Percentiles rank a stretch among this genome's conserved stretches.
phyloP scores from a whole-genome alignment of 2,113 vertebrate species.

The Brachirus orientalis region DNA sequence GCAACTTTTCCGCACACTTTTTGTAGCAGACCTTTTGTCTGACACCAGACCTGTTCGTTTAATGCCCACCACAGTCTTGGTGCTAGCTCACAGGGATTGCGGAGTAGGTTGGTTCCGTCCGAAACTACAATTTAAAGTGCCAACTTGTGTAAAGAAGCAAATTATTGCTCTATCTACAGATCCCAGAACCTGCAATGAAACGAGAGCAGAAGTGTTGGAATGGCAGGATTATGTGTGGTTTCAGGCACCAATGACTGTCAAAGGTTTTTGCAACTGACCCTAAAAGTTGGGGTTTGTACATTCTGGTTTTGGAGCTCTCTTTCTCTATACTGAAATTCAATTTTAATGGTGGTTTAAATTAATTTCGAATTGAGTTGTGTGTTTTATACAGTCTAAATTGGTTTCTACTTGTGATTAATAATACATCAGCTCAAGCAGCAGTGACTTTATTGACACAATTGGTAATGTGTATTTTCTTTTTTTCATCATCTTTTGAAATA shows the following conservation, averaged over 20 bases:
- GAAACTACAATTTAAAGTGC: conserved; percentile 91
- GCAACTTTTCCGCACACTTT: conserved; percentile 91
- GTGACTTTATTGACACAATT: background rate
- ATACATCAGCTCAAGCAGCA: conserved; percentile 1
- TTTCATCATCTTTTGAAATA: conserved; percentile 5
- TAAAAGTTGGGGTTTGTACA: background rate
- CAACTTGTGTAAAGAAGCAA: conserved; percentile 85
- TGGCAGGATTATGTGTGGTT: conserved; percentile 94
- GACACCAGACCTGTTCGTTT: conserved; percentile 85
- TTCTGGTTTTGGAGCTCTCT: conserved; percentile 1
- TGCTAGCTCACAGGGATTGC: conserved; percentile 89
- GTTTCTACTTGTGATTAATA: conserved; percentile 10
- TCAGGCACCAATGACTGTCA: conserved; percentile 90
- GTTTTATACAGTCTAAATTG: conserved; percentile 45
- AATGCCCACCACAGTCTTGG: conserved; percentile 86
- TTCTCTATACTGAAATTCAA: background rate
- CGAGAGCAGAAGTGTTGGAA: conserved; percentile 24
- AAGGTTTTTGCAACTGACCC: conserved; percentile 86
- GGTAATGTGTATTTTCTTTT: background rate
- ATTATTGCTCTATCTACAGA: conserved; percentile 85
- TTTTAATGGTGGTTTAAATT: conserved; percentile 36
- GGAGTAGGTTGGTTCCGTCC: conserved; percentile 92
- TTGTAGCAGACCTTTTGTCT: conserved; percentile 90
- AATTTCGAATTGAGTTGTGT: conserved; percentile 24
- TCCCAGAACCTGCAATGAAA: conserved; percentile 20